Conservation (phyloP, 2,888 invertebrate species). For the Gastracanthus pulcherrimus region DNA sequence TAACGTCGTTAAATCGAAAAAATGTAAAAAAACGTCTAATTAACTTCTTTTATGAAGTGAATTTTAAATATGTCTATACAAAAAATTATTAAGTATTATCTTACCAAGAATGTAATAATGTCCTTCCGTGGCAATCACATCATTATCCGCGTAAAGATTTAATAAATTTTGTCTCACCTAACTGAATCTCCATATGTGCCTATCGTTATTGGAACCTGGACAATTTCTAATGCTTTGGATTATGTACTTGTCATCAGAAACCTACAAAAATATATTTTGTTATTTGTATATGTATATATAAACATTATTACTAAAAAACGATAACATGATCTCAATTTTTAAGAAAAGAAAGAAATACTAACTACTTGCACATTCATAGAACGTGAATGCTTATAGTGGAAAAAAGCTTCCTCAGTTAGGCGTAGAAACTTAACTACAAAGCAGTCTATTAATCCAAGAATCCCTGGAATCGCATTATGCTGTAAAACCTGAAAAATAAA, state of each 20-base stretch:
- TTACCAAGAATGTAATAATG: slow-evolving; percentile 9
- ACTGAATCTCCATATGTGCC: background rate
- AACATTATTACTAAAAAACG: background rate
- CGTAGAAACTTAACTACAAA: background rate
- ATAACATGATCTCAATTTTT: background rate
- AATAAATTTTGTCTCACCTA: background rate
- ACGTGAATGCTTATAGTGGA: background rate
- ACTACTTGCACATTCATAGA: slow-evolving; percentile 1
- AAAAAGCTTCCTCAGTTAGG: slow-evolving; percentile 1
- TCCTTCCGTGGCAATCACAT: background rate
- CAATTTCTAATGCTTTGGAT: slow-evolving; percentile 11
- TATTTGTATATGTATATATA: too few relatives aligned
- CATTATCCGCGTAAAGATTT: background rate
- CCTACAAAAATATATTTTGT: background rate
- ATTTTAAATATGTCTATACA: background rate
- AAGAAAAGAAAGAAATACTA: too few relatives aligned
- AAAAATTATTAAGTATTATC: background rate
- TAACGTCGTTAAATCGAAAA: too few relatives aligned
- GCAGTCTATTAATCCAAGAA: slow-evolving; percentile 8
- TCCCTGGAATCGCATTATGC: background rate
- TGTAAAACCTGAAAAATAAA: too few relatives aligned
- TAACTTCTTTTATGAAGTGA: too few relatives aligned
- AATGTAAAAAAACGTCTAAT: too few relatives aligned
- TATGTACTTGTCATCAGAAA: slow-evolving; percentile 1
- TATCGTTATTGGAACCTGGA: slow-evolving; percentile 1